phyloP scores from a whole-genome alignment of 2,888 invertebrate genomes.

The Thereva unica region DNA sequence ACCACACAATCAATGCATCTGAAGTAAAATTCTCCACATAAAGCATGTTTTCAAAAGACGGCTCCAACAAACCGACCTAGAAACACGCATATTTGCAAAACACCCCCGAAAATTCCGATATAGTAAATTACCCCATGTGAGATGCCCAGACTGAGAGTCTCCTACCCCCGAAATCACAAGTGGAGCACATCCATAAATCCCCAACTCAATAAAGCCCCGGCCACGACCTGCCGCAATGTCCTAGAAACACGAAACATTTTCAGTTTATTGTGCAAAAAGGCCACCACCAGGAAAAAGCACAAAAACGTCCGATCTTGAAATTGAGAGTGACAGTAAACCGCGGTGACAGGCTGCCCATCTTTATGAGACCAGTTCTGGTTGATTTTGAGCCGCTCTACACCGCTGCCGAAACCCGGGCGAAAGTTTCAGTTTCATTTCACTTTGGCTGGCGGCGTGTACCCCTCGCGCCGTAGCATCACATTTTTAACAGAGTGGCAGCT shows the following conservation, averaged over 20 bases:
- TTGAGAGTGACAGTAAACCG: conserved; percentile 11
- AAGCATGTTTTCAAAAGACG: too few relatives aligned
- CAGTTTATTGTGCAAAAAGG: not conserved
- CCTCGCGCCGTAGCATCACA: not conserved
- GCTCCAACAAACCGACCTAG: too few relatives aligned
- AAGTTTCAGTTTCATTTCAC: conserved; percentile 3
- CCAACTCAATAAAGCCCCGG: conserved; percentile 22
- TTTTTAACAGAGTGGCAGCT: not conserved
- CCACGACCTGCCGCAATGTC: conserved; percentile 28
- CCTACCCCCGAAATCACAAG: conserved; percentile 6
- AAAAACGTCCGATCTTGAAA: conserved; percentile 30
- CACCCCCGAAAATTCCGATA: too few relatives aligned
- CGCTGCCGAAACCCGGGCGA: not conserved
- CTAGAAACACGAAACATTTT: conserved; percentile 14
- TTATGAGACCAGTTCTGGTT: too few relatives aligned
- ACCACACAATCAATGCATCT: too few relatives aligned
- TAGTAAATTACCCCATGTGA: too few relatives aligned
- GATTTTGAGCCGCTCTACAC: too few relatives aligned
- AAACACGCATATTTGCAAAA: too few relatives aligned
- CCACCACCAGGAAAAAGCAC: conserved; percentile 3
- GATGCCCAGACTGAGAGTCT: too few relatives aligned
- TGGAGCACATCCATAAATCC: conserved; percentile 15
- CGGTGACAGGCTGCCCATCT: not conserved
- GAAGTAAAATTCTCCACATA: too few relatives aligned
- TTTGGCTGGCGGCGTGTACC: not conserved